Evolutionary conservation across 1,140 invertebrate genomes (phyloP).

Genomic region (Thaumatotibia leucotreta): DNA sequence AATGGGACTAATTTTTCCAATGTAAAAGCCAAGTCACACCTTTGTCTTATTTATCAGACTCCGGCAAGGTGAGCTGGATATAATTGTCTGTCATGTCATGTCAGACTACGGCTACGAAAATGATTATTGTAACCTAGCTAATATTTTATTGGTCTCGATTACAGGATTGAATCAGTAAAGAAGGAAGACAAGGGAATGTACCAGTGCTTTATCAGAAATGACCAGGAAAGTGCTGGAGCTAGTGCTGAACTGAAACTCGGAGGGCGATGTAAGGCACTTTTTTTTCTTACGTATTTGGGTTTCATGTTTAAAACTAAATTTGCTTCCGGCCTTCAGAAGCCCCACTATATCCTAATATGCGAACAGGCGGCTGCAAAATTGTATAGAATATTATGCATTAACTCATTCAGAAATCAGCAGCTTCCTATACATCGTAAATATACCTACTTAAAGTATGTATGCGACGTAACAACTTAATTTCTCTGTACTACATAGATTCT

Average conservation of each 20-base stretch:
- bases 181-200: slow-evolving; percentile 99
- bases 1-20: no score
- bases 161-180: slow-evolving; percentile 90
- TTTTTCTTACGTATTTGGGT: background rate
- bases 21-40: no score
- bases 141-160: slow-evolving; percentile 18
- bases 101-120: background rate
- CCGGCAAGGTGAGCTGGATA: background rate
- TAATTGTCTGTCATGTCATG: background rate
- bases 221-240: slow-evolving; percentile 94
- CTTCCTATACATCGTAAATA: no score
- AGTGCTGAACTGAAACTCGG: slow-evolving; percentile 95
- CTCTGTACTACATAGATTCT: no score
- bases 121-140: background rate
- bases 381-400: no score
- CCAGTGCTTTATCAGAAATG: slow-evolving; percentile 96
- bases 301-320: background rate
- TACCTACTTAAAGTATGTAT: no score
- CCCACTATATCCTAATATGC: no score
- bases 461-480: no score
- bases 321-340: no score
- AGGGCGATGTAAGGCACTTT: slow-evolving; percentile 84
- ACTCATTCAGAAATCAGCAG: no score
- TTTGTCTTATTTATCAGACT: background rate
- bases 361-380: no score